Evolutionary conservation across 2,888 invertebrate genomes (phyloP).

Genomic region (Nymphalis urticae): DNA sequence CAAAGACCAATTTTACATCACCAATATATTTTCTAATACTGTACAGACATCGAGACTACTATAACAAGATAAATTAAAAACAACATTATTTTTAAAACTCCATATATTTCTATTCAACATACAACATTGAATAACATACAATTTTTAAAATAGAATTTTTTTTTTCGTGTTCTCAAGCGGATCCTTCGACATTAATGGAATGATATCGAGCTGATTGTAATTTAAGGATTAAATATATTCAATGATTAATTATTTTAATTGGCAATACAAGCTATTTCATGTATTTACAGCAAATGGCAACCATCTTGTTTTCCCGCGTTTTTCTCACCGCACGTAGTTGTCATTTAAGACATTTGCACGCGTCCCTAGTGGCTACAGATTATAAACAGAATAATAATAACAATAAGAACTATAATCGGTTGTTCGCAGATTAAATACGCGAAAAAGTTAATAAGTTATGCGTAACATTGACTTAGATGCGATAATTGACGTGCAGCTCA

Average conservation of each 20-base stretch:
- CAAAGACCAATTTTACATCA: slow-evolving; percentile 54
- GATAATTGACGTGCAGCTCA: slow-evolving; percentile 94
- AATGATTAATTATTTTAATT: slow-evolving; percentile 43
- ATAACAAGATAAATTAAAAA: slow-evolving; percentile 56
- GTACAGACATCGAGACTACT: slow-evolving; percentile 58
- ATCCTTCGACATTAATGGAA: slow-evolving; percentile 67
- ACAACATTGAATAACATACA: slow-evolving; percentile 74
- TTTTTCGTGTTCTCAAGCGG: slow-evolving; percentile 58
- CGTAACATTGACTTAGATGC: slow-evolving; percentile 58
- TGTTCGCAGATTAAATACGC: slow-evolving; percentile 46
- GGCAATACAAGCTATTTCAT: slow-evolving; percentile 45
- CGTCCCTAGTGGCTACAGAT: slow-evolving; percentile 45
- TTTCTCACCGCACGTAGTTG: slow-evolving; percentile 27
- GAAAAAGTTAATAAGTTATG: slow-evolving; percentile 36
- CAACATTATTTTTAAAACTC: slow-evolving; percentile 63
- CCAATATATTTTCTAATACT: slow-evolving; percentile 78
- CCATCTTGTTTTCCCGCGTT: slow-evolving; percentile 27
- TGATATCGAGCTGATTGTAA: slow-evolving; percentile 73
- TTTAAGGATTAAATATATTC: slow-evolving; percentile 40
- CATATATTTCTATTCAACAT: slow-evolving; percentile 76
- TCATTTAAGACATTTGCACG: slow-evolving; percentile 32
- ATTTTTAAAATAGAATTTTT: slow-evolving; percentile 55
- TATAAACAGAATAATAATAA: slow-evolving; percentile 52
- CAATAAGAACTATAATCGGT: slow-evolving; percentile 59
- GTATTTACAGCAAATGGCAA: slow-evolving; percentile 47